phyloP scores from a whole-genome alignment of 2,888 invertebrate species.

The Epinotia bilunana region DNA sequence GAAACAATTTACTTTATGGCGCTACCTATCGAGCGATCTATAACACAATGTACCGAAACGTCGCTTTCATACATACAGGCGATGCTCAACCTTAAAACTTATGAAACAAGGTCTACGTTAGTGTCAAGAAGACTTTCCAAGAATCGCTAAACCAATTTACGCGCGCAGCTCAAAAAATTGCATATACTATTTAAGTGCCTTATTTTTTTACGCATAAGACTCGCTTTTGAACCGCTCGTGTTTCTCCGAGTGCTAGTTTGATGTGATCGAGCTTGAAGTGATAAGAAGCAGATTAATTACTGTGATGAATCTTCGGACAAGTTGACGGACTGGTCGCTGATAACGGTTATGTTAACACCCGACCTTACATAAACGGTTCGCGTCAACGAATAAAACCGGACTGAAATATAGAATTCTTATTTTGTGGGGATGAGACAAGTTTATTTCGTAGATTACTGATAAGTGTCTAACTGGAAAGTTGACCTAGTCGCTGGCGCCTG shows the following conservation, averaged over 20 bases:
- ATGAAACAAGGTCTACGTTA: conserved; percentile 13
- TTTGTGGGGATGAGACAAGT: conserved; percentile 22
- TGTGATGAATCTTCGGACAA: conserved; percentile 69
- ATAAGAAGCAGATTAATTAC: conserved; percentile 75
- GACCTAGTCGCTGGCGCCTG: neutral
- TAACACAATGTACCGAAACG: conserved; percentile 53
- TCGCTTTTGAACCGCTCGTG: neutral
- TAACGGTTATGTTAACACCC: conserved; percentile 64
- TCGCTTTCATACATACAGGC: neutral
- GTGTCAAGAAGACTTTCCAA: conserved; percentile 21
- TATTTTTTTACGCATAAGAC: neutral
- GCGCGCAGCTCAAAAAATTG: conserved; percentile 8
- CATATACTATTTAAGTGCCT: neutral
- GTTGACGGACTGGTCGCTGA: conserved; percentile 60
- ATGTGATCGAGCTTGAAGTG: conserved; percentile 45
- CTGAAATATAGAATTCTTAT: conserved; percentile 27
- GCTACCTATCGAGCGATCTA: conserved; percentile 59
- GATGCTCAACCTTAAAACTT: neutral
- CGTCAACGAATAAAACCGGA: conserved; percentile 40
- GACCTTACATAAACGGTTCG: conserved; percentile 50
- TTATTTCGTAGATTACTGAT: conserved; percentile 41
- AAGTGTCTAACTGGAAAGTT: neutral
- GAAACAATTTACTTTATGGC: conserved; percentile 61
- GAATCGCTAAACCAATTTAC: conserved; percentile 33
- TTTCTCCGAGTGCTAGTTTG: neutral